A percentile compares a stretch with the other conserved stretches of the same genome.
phyloP scores from a whole-genome alignment of 1,140 invertebrate species.

The Cherax destructor region DNA sequence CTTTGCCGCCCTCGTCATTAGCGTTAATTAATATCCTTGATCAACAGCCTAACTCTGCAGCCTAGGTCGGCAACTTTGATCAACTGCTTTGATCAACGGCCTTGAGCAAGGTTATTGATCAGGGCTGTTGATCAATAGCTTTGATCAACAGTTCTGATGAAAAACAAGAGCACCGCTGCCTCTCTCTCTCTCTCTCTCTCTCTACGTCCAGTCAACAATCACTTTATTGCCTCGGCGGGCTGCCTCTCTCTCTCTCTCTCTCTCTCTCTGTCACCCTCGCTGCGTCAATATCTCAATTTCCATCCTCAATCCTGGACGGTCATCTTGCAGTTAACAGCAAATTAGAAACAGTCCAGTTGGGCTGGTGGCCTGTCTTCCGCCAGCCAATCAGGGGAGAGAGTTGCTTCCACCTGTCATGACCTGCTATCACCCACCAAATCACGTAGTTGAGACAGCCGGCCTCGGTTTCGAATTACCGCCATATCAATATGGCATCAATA shows the following conservation, averaged over 20 bases:
- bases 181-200: background rate
- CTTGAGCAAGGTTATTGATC: background rate
- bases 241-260: background rate
- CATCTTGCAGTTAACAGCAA: conserved; percentile 28
- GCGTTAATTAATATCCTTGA: too few species aligned
- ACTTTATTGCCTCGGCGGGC: background rate
- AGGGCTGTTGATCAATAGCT: background rate
- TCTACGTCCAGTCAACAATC: background rate
- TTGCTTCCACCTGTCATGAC: background rate
- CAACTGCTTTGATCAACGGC: too few species aligned
- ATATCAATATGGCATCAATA: too few species aligned
- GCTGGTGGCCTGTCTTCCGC: conserved; percentile 8
- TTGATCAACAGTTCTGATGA: background rate
- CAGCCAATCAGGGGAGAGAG: conserved; percentile 7
- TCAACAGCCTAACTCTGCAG: too few species aligned
- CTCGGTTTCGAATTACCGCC: too few species aligned
- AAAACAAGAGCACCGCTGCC: background rate
- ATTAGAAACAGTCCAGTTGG: conserved; percentile 1
- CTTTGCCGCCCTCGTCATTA: too few species aligned
- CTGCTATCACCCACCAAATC: too few species aligned
- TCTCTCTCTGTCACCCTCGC: background rate
- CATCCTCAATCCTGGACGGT: background rate
- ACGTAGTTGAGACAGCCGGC: too few species aligned
- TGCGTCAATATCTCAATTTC: background rate
- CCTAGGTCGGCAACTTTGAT: too few species aligned